These are phyloP conservation scores for Polypterus senegalus DNA, from an alignment of 2,113 vertebrate genomes.

Conservation along the genomic window DNA sequence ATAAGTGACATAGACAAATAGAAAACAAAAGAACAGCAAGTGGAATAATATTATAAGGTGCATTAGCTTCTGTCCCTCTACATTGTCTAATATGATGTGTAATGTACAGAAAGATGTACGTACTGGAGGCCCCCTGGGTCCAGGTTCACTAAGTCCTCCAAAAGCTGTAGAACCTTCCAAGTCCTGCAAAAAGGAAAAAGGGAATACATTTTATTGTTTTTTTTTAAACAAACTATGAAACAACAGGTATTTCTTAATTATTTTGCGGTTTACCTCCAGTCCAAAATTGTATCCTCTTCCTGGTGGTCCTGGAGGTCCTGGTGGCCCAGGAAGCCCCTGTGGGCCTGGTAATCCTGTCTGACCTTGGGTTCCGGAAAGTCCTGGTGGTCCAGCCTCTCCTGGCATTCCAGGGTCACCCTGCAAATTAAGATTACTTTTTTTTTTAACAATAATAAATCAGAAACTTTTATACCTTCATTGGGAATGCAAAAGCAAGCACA, in stretches of 20 bases:
- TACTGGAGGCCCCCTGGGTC: conserved; percentile 47
- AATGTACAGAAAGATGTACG: conserved; percentile 4
- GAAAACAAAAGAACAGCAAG: no score
- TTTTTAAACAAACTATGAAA: no score
- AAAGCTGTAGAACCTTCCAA: conserved; percentile 65
- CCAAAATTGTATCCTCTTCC: conserved; percentile 36
- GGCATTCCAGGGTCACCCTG: conserved; percentile 67
- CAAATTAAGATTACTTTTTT: conserved; percentile 19
- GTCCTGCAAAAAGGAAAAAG: conserved; percentile 50
- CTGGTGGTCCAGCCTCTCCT: conserved; percentile 62
- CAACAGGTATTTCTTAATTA: no score
- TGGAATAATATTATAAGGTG: no score
- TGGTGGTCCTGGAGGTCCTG: conserved; percentile 42
- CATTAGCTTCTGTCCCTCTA: no score
- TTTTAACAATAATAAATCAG: not conserved
- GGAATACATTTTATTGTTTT: not conserved
- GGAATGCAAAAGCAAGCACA: no score
- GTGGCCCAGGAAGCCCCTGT: conserved; percentile 64
- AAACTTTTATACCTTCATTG: no score
- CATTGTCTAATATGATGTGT: not conserved
- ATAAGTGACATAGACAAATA: no score
- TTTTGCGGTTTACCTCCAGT: conserved; percentile 55
- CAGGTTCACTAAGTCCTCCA: conserved; percentile 24
- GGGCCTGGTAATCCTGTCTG: conserved; percentile 58
- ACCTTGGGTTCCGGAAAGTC: conserved; percentile 58